Percentiles rank a stretch among this genome's conserved stretches.
phyloP scores from a whole-genome alignment of 2,888 invertebrate genomes.

The Metalampra italica region DNA sequence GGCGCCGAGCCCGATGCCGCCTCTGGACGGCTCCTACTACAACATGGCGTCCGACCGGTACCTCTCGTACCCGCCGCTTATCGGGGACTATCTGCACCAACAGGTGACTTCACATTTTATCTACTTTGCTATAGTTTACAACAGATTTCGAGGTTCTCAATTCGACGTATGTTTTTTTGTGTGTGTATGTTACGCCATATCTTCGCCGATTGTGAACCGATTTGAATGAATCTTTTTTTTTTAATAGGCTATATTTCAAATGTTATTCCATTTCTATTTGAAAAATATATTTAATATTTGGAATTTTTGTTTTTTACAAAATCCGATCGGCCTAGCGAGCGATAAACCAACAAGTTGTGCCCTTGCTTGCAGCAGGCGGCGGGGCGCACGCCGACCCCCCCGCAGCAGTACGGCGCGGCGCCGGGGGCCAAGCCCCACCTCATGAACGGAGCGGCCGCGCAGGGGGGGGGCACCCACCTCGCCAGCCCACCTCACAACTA shows the following conservation, averaged over 20 bases:
- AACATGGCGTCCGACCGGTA: conserved; percentile 89
- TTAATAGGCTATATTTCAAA: too few relatives aligned
- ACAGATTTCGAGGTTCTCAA: too few relatives aligned
- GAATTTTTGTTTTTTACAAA: too few relatives aligned
- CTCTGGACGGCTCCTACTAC: conserved; percentile 88
- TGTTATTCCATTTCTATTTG: too few relatives aligned
- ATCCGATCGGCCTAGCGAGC: too few relatives aligned
- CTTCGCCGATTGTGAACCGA: too few relatives aligned
- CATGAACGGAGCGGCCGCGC: conserved; percentile 44
- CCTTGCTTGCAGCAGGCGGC: conserved; percentile 42
- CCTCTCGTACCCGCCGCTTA: conserved; percentile 87
- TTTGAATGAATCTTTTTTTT: too few relatives aligned
- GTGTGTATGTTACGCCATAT: too few relatives aligned
- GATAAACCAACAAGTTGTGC: neutral
- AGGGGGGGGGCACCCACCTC: conserved; percentile 50
- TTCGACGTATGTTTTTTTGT: too few relatives aligned
- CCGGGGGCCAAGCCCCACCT: conserved; percentile 41
- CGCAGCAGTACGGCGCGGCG: conserved; percentile 56
- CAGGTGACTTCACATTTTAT: conserved; percentile 52
- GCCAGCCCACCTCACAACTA: conserved; percentile 59
- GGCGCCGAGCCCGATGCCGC: conserved; percentile 85
- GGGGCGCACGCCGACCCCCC: conserved; percentile 67
- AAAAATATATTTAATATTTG: too few relatives aligned
- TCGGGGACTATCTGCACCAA: conserved; percentile 69
- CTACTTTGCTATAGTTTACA: too few relatives aligned